Percentiles rank a stretch among this genome's conserved stretches.
phyloP scores from a whole-genome alignment of 2,113 vertebrate genomes.

The Syngnathoides biaculeatus region DNA sequence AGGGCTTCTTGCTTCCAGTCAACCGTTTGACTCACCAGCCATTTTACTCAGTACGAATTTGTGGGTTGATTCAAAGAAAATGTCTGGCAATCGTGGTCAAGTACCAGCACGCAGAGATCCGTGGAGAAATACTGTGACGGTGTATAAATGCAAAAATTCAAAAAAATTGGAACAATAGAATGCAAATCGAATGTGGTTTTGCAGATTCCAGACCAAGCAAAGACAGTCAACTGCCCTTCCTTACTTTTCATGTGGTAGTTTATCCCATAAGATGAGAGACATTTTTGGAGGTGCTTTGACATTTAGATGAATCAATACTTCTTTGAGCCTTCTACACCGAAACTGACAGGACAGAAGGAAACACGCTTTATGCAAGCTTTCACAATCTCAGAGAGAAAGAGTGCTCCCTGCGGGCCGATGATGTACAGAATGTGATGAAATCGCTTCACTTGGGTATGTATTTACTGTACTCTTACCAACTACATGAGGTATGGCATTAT shows the following conservation, averaged over 20 bases:
- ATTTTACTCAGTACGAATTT: not conserved
- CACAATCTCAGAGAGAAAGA: not conserved
- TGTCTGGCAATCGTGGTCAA: not conserved
- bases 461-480: too few species aligned
- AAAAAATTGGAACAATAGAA: too few species aligned
- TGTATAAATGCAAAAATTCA: not conserved
- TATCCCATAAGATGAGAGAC: constrained; percentile 16
- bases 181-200: not conserved
- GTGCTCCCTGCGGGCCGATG: too few species aligned
- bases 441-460: too few species aligned
- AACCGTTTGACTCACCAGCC: not conserved
- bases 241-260: constrained; percentile 9
- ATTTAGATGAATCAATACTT: constrained; percentile 20
- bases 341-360: constrained; percentile 1
- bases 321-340: constrained; percentile 18
- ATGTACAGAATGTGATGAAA: too few species aligned
- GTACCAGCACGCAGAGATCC: not conserved
- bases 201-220: not conserved
- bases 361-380: too few species aligned
- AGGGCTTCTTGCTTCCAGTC: not conserved
- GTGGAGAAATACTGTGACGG: not conserved
- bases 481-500: too few species aligned
- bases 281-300: constrained; percentile 29
- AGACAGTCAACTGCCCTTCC: constrained; percentile 7
- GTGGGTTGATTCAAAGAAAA: not conserved